Conservation (phyloP, 2,797 vertebrate species). For the Anolis apletophallus region DNA sequence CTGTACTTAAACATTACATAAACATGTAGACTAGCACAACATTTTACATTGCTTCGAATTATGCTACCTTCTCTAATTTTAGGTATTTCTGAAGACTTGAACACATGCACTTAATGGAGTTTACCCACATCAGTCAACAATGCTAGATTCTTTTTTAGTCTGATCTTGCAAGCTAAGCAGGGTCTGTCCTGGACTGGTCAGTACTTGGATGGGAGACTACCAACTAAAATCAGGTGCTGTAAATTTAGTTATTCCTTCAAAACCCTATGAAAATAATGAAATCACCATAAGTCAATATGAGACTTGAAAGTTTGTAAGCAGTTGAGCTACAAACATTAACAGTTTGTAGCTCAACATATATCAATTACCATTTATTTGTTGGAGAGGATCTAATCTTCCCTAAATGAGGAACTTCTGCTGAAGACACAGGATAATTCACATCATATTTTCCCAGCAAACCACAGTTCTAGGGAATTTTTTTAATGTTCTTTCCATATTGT, state of each 20-base stretch:
- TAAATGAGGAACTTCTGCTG: not conserved
- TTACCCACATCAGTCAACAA: not conserved
- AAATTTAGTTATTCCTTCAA: too few species aligned
- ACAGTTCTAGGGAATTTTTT: not conserved
- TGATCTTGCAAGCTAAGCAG: too few species aligned
- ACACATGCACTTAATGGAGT: not conserved
- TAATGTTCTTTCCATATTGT: not conserved
- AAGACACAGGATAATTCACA: not conserved
- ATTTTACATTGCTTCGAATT: not conserved
- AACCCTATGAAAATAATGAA: too few species aligned
- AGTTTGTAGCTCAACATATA: not conserved
- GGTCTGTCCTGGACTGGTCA: too few species aligned
- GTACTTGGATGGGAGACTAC: too few species aligned
- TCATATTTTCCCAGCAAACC: constrained; percentile 9
- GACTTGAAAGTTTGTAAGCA: too few species aligned
- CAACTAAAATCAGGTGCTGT: too few species aligned
- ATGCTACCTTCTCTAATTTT: not conserved
- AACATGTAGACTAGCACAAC: constrained; percentile 3
- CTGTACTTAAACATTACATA: not conserved
- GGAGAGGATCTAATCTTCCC: not conserved
- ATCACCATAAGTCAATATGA: too few species aligned
- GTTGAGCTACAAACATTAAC: not conserved
- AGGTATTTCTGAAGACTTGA: not conserved
- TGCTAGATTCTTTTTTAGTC: not conserved
- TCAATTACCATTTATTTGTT: not conserved